Evolutionary conservation across 2,888 invertebrate species (phyloP).

Genomic region (Lagria hirta): DNA sequence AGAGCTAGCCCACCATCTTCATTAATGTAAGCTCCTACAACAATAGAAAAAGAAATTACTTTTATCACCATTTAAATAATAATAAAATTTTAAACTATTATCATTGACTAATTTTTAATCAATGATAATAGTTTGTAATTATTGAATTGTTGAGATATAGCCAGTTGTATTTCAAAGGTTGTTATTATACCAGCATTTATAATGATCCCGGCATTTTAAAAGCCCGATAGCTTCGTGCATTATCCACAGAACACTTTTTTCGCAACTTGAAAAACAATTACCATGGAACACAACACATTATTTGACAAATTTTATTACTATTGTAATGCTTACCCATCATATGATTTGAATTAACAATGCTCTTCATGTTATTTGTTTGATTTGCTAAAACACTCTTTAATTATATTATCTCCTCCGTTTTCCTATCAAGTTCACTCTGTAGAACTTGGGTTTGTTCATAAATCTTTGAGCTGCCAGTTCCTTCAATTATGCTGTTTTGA

Average conservation of each 20-base stretch:
- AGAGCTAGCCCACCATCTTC: constrained; percentile 88
- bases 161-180: no score
- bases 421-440: constrained; percentile 81
- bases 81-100: neutral
- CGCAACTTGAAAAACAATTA: no score
- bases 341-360: constrained; percentile 61
- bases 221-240: no score
- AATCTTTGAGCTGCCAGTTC: constrained; percentile 58
- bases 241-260: no score
- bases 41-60: constrained; percentile 28
- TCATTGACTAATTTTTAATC: neutral
- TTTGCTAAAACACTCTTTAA: constrained; percentile 83
- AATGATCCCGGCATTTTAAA: no score
- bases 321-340: constrained; percentile 38
- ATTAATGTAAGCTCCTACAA: constrained; percentile 60
- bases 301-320: no score
- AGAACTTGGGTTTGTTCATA: constrained; percentile 77
- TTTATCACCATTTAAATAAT: neutral
- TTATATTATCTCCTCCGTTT: constrained; percentile 88
- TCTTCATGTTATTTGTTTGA: constrained; percentile 65
- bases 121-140: neutral
- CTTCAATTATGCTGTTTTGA: constrained; percentile 67
- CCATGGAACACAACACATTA: no score
- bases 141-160: no score
- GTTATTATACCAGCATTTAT: no score